Evolutionary conservation across 2,797 vertebrate species (phyloP), one percentile per base, ranked within the genome.

Genomic region (Poliocrania exsul): DNA sequence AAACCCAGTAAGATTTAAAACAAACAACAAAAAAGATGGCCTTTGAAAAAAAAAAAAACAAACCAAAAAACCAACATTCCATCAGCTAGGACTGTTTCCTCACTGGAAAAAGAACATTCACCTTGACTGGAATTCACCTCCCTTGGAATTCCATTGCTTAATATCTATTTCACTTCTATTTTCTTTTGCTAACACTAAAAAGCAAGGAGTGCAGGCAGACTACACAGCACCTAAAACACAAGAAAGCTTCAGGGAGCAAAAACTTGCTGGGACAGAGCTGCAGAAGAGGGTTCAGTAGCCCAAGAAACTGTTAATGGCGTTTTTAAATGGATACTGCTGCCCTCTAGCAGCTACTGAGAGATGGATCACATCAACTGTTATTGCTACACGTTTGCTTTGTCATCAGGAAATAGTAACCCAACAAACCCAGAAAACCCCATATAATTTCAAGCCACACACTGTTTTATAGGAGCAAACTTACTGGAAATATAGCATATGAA

Each of bases 261-360:
- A 81, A 49, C 38, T n/a, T 49, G 28, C 24, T 10, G 60, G 72
- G 64, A 33, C 58, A 25, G 35, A 50, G 37, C 46, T 75, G 61
- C 54, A 50, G 24, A 50, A 83, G 16, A 40, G 54, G 31, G 35
- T 79, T 90, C 24, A 54, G 71, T 2, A 64, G 70, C 50, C 73
- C 51, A 84, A 84, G 70, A 89, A 89, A 62, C 47, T 74, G 89
- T 79, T 61, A 75, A 81, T 5, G 28, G 28, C 38, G 78, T 15
- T 61, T 96, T 97, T 70, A 54, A 96, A 92, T 86, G 86, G 96
- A 16, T 72, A 61, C 91, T 97, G 91, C 97, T 95, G 95, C 96
- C 97, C 97, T 94, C 97, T 96, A 95, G 96, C 93, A 81, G 93
- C 60, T 46, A 80, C 46, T 0, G 5, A 47, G 38, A 10, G 93